These are phyloP conservation scores for Engystomops pustulosus DNA, from an alignment of 2,113 vertebrate species.

Conservation along the genomic window DNA sequence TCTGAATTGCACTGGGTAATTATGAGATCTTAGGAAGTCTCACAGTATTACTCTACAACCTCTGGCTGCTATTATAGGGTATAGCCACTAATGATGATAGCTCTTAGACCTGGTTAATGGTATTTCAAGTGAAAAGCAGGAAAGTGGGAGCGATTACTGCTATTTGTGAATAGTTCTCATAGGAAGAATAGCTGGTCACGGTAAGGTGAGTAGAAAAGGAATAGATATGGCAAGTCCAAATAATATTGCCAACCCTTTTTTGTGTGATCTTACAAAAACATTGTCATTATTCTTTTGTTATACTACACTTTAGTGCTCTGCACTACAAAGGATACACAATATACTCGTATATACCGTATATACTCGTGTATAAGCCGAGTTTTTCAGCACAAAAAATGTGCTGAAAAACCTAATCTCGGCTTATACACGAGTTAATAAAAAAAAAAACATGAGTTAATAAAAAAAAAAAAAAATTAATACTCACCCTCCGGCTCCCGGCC, in stretches of 20 bases:
- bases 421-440: too few relatives aligned
- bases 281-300: conserved; percentile 3
- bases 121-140: conserved; percentile 26
- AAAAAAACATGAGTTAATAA: too few relatives aligned
- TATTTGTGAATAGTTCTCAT: conserved; percentile 40
- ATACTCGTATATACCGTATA: too few relatives aligned
- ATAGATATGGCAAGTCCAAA: not conserved
- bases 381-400: too few relatives aligned
- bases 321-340: not conserved
- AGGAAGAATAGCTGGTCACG: not conserved
- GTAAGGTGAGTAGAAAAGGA: conserved; percentile 11
- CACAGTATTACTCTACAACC: not conserved
- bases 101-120: conserved; percentile 43
- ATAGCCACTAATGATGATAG: conserved; percentile 7
- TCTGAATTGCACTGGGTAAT: conserved; percentile 28
- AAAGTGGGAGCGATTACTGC: conserved; percentile 27
- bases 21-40: conserved; percentile 31
- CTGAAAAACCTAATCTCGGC: too few relatives aligned
- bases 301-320: not conserved
- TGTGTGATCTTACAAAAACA: not conserved
- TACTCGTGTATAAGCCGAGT: too few relatives aligned
- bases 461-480: too few relatives aligned
- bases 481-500: too few relatives aligned
- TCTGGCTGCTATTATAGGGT: conserved; percentile 23
- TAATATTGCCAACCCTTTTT: not conserved